Base-by-base conservation (phyloP, 2,888 invertebrate genomes). In the Drepanosiphum platanoidis region DNA sequence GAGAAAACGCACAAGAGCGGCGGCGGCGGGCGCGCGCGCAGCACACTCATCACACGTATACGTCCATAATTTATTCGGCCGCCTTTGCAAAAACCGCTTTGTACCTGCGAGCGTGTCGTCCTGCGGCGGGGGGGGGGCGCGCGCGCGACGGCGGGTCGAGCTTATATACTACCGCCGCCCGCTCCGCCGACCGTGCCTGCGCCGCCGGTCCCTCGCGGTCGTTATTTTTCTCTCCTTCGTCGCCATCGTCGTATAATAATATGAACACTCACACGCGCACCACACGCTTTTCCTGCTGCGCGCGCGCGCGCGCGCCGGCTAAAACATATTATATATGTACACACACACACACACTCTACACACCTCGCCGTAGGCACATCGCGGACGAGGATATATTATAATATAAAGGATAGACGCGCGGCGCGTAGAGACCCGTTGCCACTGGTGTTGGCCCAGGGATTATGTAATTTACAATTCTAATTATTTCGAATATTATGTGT, bases 401-500 rank as follows among this genome's bases (percentile, higher is more conserved):
- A 58, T 61, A 75, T 22, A 34, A 46, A 46, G 15, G 39, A 46
- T 27, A 32, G 46, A 66, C 34, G 22, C 22, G 30, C 42, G 66
- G 66, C 0, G 22, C n/a, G 68, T 11, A 30, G 27, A n/a, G 27
- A 30, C 36, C 15, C 72, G 72, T 3, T 42, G 74, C 42, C 52
- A 52, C 34, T 58, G 70, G 52, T 30, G 36, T 52, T 70, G 34
- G 75, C 46, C 84, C 68, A 68, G 84, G 84, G 52, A 52, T 74
- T 75, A 52, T 58, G 84, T 75, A 75, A 84, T 84, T 84, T 84
- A 84, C 84, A 84, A 84, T 84, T 84, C 84, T 84, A 84, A 84
- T 84, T 84, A 84, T 84, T 75, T 75, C 46, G 52, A 52, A 84
- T 84, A 84, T 77, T 66, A 61, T 71, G 27, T 71, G 22, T 39